A percentile compares a stretch with the other conserved stretches of the same genome.
Evolutionary conservation across 2,888 invertebrate species (phyloP).

Genomic region (Brachynemurus nebulosus): DNA sequence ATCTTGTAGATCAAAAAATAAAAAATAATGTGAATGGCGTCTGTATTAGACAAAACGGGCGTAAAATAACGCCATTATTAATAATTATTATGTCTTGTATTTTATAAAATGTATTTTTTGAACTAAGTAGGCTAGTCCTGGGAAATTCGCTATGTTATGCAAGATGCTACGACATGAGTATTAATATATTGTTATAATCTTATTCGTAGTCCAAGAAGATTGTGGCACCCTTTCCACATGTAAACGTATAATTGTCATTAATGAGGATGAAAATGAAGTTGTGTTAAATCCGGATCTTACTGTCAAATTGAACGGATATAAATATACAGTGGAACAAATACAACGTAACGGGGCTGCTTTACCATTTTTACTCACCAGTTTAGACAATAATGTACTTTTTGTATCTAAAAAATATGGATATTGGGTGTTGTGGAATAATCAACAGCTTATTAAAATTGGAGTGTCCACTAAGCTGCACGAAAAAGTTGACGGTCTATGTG

Average conservation of each 20-base stretch:
- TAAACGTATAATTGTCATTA: conserved; percentile 45
- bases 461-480: conserved; percentile 46
- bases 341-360: conserved; percentile 45
- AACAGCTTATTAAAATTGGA: conserved; percentile 56
- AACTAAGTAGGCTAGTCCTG: too few species aligned
- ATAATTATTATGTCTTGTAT: too few species aligned
- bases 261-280: conserved; percentile 42
- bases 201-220: conserved; percentile 43
- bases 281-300: conserved; percentile 47
- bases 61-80: too few species aligned
- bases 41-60: too few species aligned
- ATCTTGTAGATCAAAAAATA: too few species aligned
- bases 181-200: neutral
- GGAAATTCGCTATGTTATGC: too few species aligned
- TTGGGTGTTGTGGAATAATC: conserved; percentile 54
- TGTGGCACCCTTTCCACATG: conserved; percentile 47
- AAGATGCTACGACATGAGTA: too few species aligned
- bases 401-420: conserved; percentile 57
- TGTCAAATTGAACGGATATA: conserved; percentile 53
- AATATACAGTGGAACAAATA: conserved; percentile 43
- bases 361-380: conserved; percentile 49
- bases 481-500: conserved; percentile 66
- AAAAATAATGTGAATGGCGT: too few species aligned
- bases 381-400: conserved; percentile 56
- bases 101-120: too few species aligned